phyloP scores from a whole-genome alignment of 2,113 vertebrate genomes.

The Budorcas taxicolor region DNA sequence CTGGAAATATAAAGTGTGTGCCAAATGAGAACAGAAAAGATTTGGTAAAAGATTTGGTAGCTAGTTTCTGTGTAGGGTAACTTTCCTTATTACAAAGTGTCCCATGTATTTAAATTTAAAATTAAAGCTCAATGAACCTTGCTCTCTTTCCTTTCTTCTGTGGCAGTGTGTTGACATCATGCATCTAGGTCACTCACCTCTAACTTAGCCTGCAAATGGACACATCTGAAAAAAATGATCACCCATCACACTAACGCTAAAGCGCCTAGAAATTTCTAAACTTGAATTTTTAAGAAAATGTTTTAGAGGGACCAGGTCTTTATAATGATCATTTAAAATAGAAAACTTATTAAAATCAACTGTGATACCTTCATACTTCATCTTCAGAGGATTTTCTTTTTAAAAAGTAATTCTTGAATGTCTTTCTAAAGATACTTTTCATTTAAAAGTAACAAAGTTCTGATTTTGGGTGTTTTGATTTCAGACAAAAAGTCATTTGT shows the following conservation, averaged over 20 bases:
- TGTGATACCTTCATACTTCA: background rate
- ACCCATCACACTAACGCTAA: background rate
- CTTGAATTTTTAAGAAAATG: background rate
- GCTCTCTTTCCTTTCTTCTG: background rate
- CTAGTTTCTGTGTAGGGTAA: background rate
- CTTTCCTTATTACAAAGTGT: background rate
- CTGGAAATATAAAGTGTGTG: background rate
- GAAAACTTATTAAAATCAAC: background rate
- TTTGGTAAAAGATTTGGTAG: background rate
- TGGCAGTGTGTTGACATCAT: background rate
- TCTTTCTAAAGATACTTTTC: background rate
- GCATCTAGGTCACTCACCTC: background rate
- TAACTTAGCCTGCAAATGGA: background rate
- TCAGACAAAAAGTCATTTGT: constrained; percentile 30
- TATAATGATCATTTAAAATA: background rate
- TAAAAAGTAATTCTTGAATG: background rate
- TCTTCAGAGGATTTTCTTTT: background rate
- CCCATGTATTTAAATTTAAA: background rate
- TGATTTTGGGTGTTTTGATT: constrained; percentile 37
- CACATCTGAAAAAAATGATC: background rate
- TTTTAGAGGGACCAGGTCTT: background rate
- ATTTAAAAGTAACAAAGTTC: constrained; percentile 14
- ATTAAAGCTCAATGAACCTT: background rate
- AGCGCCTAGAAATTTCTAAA: background rate
- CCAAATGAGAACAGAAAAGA: background rate